Percentiles rank a stretch among this genome's conserved stretches.
These are phyloP conservation scores for Prinia subflava DNA, from an alignment of 2,113 vertebrate species.

Conservation along the genomic window DNA sequence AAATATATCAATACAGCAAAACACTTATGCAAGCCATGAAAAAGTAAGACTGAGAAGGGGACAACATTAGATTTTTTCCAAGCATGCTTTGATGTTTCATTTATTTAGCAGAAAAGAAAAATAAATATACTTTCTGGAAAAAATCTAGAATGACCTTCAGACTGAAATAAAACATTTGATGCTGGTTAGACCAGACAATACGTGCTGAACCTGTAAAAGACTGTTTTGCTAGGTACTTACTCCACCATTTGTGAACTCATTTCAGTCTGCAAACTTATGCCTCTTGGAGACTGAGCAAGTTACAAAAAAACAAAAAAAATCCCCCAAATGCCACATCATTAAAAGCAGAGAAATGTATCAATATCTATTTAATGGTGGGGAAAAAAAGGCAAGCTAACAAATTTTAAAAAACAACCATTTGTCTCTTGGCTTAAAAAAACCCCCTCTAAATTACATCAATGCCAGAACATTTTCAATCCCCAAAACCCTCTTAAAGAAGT, in stretches of 20 bases:
- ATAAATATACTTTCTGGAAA: not conserved
- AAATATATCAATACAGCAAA: not conserved
- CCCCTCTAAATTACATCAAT: not conserved
- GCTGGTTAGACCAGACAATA: not conserved
- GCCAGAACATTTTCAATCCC: not conserved
- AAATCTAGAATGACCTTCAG: not conserved
- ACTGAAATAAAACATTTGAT: not conserved
- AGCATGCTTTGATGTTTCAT: not conserved
- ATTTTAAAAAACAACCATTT: not conserved
- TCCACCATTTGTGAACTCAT: not conserved
- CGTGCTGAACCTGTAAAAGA: not conserved
- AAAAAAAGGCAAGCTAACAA: not conserved
- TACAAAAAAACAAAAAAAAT: fast-evolving
- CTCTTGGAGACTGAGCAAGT: not conserved
- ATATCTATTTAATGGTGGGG: not conserved
- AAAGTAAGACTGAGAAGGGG: not conserved
- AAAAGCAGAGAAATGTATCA: not conserved
- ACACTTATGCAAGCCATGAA: not conserved
- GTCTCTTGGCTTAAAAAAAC: not conserved
- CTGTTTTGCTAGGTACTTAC: not conserved
- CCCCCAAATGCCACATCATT: not conserved
- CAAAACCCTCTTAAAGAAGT: not conserved
- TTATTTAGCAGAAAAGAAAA: not conserved
- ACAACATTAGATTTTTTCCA: not conserved
- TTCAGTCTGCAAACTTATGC: not conserved